Evolutionary conservation across 2,888 invertebrate species (phyloP), one percentile per base, ranked within the genome.

Genomic region (Amblyjoppa proteus): DNA sequence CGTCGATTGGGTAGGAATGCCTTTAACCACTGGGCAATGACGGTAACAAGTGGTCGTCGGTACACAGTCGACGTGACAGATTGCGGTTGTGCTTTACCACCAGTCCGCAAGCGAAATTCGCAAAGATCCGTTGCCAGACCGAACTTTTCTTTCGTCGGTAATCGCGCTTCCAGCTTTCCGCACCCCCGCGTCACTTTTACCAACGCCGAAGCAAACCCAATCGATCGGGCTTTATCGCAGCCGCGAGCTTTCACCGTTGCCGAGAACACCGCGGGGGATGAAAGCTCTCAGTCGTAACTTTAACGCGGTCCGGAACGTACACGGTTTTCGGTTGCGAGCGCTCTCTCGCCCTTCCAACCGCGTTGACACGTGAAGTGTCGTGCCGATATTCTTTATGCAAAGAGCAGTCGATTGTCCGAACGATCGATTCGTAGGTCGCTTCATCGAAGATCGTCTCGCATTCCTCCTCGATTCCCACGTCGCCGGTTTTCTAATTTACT

Each of bases 221-320:
- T 87, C 85, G 81, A 85, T 85, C 77, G 51, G 31, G n/a, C 34
- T 56, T 13, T 56, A 51, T 71, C 51, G 68, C 9, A 49, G 69
- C 66, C 66, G 76, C 71, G 80, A 80, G 84, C 64, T 84, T 77
- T 69, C 58, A 61, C 31, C 51, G 31, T 69, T 53, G 73, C 41
- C 38, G 76, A 61, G 73, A 74, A 64, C 69, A 56, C 51, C 68
- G 77, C 89, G 88, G 89, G 91, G 89, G 90, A 90, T 87, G 92
- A 90, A 92, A 93, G 91, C 90, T 92, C 92, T 93, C 93, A 93
- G 93, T 93, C 90, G 91, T 88, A 90, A 92, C 89, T 92, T 90
- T 89, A 89, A 90, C 92, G 92, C 92, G 91, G 89, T 89, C 88
- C 90, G 89, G 90, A 88, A 90, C 90, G 90, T 88, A 91, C 89